Conservation (phyloP, 2,797 vertebrate species). For the Pantherophis alleghaniensis region DNA sequence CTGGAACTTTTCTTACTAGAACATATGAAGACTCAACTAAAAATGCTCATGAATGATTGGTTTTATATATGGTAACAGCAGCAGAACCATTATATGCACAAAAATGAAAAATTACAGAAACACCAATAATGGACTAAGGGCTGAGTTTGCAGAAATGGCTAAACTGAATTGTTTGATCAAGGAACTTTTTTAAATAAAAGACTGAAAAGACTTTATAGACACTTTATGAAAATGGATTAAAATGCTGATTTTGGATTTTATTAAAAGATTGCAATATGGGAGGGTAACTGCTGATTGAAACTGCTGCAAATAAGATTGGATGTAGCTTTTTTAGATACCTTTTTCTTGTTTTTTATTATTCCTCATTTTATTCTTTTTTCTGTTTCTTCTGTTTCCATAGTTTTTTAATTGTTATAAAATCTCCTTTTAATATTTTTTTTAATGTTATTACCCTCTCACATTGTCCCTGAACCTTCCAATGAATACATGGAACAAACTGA, state of each 20-base stretch:
- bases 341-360: background rate
- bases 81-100: background rate
- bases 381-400: background rate
- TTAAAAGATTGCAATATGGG: background rate
- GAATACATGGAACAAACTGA: background rate
- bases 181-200: background rate
- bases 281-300: background rate
- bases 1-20: background rate
- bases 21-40: background rate
- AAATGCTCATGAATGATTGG: background rate
- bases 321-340: background rate
- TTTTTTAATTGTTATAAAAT: background rate
- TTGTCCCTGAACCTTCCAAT: background rate
- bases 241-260: background rate
- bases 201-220: background rate
- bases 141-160: background rate
- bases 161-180: background rate
- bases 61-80: background rate
- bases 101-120: background rate
- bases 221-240: background rate
- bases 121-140: background rate
- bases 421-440: background rate
- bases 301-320: background rate
- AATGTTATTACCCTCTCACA: conserved; percentile 16
- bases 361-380: background rate